Evolutionary conservation across 2,797 vertebrate genomes (phyloP).

Genomic region (Diplodus sargus): DNA sequence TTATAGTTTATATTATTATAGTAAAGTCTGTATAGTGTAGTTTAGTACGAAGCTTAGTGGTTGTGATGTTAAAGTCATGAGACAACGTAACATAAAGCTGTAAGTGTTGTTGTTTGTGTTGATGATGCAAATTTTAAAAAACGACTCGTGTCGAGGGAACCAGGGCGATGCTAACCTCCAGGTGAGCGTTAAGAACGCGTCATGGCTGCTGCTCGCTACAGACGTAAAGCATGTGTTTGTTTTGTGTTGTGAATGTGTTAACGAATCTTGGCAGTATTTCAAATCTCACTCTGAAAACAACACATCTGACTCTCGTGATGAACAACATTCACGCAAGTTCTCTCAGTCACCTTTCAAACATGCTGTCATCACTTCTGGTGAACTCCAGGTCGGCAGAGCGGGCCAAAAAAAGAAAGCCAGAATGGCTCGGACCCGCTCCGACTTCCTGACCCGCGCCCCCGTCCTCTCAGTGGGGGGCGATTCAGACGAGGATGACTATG

Average conservation of each 20-base stretch:
- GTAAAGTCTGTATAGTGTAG: too few relatives aligned
- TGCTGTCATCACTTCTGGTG: slow-evolving; percentile 84
- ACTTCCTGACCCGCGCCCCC: slow-evolving; percentile 98
- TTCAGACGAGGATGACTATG: slow-evolving; percentile 94
- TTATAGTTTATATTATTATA: too few relatives aligned
- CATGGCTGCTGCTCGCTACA: neutral
- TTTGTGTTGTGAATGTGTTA: slow-evolving; percentile 47
- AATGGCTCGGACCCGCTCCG: slow-evolving; percentile 98
- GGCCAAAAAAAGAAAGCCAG: slow-evolving; percentile 98
- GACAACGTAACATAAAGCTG: too few relatives aligned
- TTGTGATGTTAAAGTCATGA: too few relatives aligned
- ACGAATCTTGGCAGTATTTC: slow-evolving; percentile 14
- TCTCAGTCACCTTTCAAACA: slow-evolving; percentile 72
- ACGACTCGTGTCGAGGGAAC: too few relatives aligned
- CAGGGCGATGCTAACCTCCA: too few relatives aligned
- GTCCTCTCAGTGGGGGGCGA: slow-evolving; percentile 91
- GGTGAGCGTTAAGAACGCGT: too few relatives aligned
- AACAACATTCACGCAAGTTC: slow-evolving; percentile 29
- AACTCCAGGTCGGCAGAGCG: slow-evolving; percentile 93
- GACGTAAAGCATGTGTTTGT: slow-evolving; percentile 36
- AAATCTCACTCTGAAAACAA: slow-evolving; percentile 1
- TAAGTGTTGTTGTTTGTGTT: too few relatives aligned
- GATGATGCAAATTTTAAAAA: too few relatives aligned
- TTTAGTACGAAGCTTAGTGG: too few relatives aligned
- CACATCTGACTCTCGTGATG: slow-evolving; percentile 17